Conservation (phyloP, 2,113 vertebrate species). For the Dissostichus mawsoni region DNA sequence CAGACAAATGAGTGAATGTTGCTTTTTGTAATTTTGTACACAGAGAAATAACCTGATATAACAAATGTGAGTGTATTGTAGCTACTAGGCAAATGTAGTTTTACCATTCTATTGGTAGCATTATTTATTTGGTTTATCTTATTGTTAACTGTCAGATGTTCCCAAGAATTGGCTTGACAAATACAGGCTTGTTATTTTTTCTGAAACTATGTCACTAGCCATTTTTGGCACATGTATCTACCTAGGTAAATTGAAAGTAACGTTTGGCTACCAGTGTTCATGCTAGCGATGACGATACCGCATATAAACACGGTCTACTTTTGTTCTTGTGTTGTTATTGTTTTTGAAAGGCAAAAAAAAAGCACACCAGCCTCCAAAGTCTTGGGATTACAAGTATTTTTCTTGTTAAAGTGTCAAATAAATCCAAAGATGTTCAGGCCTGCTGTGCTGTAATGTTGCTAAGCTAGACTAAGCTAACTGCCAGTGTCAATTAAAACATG, state of each 20-base stretch:
- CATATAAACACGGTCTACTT: not conserved
- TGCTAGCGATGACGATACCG: not conserved
- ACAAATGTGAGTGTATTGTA: not conserved
- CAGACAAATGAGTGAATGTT: constrained; percentile 20
- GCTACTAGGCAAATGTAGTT: not conserved
- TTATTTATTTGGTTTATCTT: not conserved
- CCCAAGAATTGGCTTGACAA: not conserved
- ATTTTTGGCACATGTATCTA: not conserved
- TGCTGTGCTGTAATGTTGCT: not conserved
- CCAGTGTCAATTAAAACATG: not conserved
- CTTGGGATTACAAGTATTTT: not conserved
- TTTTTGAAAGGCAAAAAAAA: too few relatives aligned
- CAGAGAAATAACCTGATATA: not conserved
- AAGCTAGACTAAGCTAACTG: not conserved
- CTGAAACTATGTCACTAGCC: not conserved
- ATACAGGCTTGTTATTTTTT: not conserved
- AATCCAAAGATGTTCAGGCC: not conserved
- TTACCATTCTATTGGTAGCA: not conserved
- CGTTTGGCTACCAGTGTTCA: not conserved
- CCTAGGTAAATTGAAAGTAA: not conserved
- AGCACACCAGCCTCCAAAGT: too few relatives aligned
- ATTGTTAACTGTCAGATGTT: not conserved
- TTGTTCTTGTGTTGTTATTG: too few relatives aligned
- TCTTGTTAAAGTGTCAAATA: not conserved
- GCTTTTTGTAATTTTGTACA: constrained; percentile 8